Evolutionary conservation across 2,113 vertebrate genomes (phyloP), one percentile per base, ranked within the genome.

Genomic region (Cheilinus undulatus): DNA sequence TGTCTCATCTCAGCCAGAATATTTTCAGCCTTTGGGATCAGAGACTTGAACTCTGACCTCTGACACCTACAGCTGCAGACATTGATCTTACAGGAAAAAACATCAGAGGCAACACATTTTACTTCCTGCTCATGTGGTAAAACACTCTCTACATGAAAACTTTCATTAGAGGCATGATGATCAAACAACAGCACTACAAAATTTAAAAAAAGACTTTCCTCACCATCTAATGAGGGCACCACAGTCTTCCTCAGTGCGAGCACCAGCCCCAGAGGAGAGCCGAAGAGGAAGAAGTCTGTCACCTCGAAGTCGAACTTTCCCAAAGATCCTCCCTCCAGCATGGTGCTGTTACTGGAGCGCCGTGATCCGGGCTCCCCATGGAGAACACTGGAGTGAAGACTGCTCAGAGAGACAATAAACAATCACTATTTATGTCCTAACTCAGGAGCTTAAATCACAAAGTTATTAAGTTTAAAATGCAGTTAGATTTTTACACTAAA

Each of bases 261-360:
- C 74, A 99, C 98, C 86, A 99, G 86, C 38, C 97, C 97, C 85
- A 99, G 93, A 0, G 98, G 97, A 0, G 96, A 99, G 58, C 98
- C 98, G 1, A 99, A 97, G 67, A 99, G 94, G 92, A 99, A 98
- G 93, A 98, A 98, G 88, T 98, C 96, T 0, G 96, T 96, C 87
- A 99, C 97, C 2, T 97, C 95, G 0, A 99, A 99, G 78, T 99
- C 97, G 34, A 99, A 95, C 58, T 96, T 95, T 17, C 96, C 95
- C 82, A 93, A 12, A 3, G 89, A 87, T 13, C 92, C 91, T 19
- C 93, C 93, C 0, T 99, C 97, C 93, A 97, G 58, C 95, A 98
- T 94, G 0, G 95, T 96, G 71, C 96, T 97, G 91, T 93, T 96
- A 62, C 97, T 99, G 0, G 97, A 97, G n/a, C 94, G 86, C 27